Conservation (phyloP, 2,888 invertebrate genomes). For the Villa cingulata region DNA sequence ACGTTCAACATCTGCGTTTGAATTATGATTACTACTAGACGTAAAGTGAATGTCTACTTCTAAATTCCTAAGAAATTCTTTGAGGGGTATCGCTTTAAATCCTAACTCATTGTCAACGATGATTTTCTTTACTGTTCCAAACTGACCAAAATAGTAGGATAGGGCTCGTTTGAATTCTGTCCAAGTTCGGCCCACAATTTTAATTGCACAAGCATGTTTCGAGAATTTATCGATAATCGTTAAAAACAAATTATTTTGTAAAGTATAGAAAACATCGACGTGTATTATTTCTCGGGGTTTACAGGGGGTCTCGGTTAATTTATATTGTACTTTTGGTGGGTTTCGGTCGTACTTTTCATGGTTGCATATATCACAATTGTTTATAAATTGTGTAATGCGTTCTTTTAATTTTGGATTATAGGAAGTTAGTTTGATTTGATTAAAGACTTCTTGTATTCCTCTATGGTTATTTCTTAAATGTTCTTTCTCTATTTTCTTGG, state of each 20-base stretch:
- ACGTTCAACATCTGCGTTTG: constrained; percentile 14
- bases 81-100: neutral
- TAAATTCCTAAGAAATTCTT: neutral
- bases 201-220: constrained; percentile 3
- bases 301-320: constrained; percentile 1
- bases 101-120: neutral
- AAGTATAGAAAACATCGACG: constrained; percentile 3
- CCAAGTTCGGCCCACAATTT: constrained; percentile 4
- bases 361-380: neutral
- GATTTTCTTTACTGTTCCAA: neutral
- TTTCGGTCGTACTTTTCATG: neutral
- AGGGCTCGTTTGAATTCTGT: constrained; percentile 2
- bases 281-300: constrained; percentile 6
- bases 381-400: neutral
- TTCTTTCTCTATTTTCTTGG: neutral
- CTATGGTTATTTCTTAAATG: neutral
- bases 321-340: neutral
- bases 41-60: neutral
- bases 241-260: neutral
- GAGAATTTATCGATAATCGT: constrained; percentile 8
- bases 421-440: neutral
- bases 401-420: neutral
- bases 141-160: neutral
- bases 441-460: neutral
- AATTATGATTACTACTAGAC: no score